These are phyloP conservation scores for Piaya cayana DNA, from an alignment of 2,113 vertebrate species.

Conservation along the genomic window DNA sequence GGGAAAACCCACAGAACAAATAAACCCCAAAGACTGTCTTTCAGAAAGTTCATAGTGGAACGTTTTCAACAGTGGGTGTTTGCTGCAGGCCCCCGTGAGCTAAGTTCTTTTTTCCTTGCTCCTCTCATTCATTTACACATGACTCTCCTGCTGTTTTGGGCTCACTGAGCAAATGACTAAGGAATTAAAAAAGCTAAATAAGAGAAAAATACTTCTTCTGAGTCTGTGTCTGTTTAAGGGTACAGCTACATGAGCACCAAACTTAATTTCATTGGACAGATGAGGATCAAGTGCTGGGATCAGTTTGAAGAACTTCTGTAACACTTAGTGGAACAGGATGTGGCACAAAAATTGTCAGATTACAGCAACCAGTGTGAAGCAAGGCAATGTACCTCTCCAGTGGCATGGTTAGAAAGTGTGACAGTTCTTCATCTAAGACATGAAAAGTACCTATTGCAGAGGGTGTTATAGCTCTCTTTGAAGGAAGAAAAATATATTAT, in stretches of 20 bases:
- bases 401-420: constrained; percentile 5
- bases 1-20: not conserved
- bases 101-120: not conserved
- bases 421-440: not conserved
- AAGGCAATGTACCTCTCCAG: not conserved
- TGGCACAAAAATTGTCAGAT: constrained; percentile 13
- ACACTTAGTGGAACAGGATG: constrained; percentile 26
- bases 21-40: not conserved
- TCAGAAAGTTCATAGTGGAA: not conserved
- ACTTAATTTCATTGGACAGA: not conserved
- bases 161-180: not conserved
- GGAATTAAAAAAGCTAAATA: not conserved
- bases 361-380: not conserved
- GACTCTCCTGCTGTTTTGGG: not conserved
- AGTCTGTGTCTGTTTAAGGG: not conserved
- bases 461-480: not conserved
- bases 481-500: not conserved
- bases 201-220: not conserved
- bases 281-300: not conserved
- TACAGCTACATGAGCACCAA: not conserved
- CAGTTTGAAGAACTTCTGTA: not conserved
- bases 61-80: not conserved
- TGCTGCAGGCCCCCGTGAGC: not conserved
- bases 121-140: not conserved
- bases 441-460: not conserved